Evolutionary conservation across 2,888 invertebrate species (phyloP).

Genomic region (Carcina quercana): DNA sequence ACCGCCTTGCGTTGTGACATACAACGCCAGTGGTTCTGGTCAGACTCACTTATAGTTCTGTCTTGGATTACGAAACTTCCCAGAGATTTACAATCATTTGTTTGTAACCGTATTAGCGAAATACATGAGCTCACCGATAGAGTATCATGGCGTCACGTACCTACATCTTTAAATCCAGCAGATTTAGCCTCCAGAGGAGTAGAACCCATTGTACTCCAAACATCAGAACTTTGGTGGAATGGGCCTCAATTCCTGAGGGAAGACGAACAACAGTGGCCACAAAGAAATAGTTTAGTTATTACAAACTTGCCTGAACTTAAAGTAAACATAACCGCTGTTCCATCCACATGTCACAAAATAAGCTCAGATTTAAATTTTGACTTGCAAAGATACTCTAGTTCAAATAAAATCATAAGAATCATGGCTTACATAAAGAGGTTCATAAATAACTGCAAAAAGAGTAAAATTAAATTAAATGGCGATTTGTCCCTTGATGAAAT

Average conservation of each 20-base stretch:
- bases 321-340: not conserved
- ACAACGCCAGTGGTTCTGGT: slow-evolving; percentile 17
- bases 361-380: too few species aligned
- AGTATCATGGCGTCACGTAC: not conserved
- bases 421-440: too few species aligned
- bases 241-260: not conserved
- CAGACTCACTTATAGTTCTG: slow-evolving; percentile 24
- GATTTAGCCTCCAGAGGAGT: slow-evolving; percentile 2
- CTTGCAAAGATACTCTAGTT: not conserved
- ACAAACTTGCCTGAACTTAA: not conserved
- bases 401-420: too few species aligned
- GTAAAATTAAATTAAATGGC: not conserved
- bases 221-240: not conserved
- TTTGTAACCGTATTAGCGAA: slow-evolving; percentile 1
- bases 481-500: not conserved
- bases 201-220: not conserved
- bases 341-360: not conserved
- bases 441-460: too few species aligned
- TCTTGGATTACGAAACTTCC: slow-evolving; percentile 23
- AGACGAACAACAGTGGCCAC: not conserved
- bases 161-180: slow-evolving; percentile 2
- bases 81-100: not conserved
- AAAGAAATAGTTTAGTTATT: not conserved
- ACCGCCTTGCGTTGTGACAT: slow-evolving; percentile 15
- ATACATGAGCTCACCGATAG: not conserved